phyloP scores from a whole-genome alignment of 2,888 invertebrate species.

The Zele albiditarsus region DNA sequence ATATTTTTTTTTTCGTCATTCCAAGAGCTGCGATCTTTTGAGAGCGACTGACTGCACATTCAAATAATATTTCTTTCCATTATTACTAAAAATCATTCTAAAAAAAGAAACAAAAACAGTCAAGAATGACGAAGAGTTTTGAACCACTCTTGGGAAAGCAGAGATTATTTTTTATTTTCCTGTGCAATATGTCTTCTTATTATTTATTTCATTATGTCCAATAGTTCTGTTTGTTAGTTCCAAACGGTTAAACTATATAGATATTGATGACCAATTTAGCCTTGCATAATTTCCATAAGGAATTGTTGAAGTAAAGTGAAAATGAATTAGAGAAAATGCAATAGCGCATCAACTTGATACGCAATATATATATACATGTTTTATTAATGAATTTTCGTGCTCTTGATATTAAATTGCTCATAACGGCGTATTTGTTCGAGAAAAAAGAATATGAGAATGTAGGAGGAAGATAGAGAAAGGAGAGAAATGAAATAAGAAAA shows the following conservation, averaged over 20 bases:
- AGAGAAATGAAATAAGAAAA: background rate
- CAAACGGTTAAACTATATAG: background rate
- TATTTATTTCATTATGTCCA: background rate
- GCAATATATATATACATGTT: background rate
- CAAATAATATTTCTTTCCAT: conserved; percentile 14
- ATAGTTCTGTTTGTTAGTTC: background rate
- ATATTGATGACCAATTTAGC: background rate
- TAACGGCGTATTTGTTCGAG: background rate
- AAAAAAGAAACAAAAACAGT: background rate
- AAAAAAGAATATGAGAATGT: too few species aligned
- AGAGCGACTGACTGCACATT: conserved; percentile 25
- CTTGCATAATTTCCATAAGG: background rate
- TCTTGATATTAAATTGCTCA: background rate
- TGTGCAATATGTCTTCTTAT: background rate
- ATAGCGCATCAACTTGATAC: background rate
- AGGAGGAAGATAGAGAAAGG: background rate
- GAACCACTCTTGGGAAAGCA: background rate
- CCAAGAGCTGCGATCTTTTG: conserved; percentile 21
- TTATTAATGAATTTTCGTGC: conserved; percentile 7
- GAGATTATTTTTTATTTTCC: background rate
- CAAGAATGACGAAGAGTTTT: background rate
- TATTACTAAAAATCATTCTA: background rate
- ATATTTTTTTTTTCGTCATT: conserved; percentile 16
- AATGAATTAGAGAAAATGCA: background rate
- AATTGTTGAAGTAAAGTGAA: conserved; percentile 8